These are phyloP conservation scores for Genyomyrus donnyi DNA, from an alignment of 2,113 vertebrate species.

Conservation along the genomic window DNA sequence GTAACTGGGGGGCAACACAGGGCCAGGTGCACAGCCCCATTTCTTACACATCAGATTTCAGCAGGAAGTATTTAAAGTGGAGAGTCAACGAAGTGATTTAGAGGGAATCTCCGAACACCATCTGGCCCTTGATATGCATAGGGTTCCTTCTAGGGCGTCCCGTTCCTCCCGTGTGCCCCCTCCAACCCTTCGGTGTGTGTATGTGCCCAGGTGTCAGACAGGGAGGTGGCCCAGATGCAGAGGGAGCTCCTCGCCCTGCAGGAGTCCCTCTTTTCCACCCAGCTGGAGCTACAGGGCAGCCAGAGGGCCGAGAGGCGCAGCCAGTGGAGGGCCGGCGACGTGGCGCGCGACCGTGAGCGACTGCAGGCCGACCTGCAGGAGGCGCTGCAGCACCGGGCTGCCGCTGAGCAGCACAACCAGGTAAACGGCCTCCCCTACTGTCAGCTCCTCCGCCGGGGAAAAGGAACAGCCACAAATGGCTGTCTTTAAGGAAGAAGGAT, in stretches of 20 bases:
- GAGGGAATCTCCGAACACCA: neutral
- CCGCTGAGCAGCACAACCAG: conserved; percentile 75
- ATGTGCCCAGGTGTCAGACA: conserved; percentile 38
- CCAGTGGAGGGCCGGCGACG: conserved; percentile 63
- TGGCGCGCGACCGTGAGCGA: conserved; percentile 54
- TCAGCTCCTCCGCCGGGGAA: neutral
- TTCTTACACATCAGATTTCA: neutral
- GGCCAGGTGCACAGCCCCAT: neutral
- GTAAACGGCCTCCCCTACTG: conserved; percentile 35
- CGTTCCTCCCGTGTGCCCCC: neutral
- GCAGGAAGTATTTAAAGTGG: neutral
- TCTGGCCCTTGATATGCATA: neutral
- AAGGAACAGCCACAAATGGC: neutral
- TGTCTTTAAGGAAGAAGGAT: neutral
- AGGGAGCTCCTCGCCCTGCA: conserved; percentile 68
- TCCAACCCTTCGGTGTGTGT: neutral
- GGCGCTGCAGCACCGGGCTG: conserved; percentile 67
- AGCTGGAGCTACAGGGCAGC: conserved; percentile 74
- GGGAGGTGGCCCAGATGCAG: conserved; percentile 49
- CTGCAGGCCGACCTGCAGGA: conserved; percentile 60
- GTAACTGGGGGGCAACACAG: neutral
- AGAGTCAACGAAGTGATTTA: neutral
- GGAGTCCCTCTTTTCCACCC: conserved; percentile 71
- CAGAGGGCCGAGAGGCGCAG: conserved; percentile 62
- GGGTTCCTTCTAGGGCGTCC: neutral